Conservation (phyloP, 2,888 invertebrate genomes). For the Lysandra bellargus region DNA sequence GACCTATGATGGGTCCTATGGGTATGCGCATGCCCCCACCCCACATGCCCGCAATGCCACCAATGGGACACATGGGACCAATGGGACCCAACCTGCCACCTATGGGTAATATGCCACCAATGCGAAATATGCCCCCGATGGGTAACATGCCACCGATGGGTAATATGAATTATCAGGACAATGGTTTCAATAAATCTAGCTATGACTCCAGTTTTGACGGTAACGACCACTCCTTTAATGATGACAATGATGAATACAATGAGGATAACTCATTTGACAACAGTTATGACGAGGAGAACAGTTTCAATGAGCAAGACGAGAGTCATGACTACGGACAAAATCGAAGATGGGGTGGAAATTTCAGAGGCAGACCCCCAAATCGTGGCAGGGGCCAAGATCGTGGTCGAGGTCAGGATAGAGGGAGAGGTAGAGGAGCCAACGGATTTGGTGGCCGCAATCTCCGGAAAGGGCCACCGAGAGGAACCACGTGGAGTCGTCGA, state of each 20-base stretch:
- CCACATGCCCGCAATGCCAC: conserved; percentile 43
- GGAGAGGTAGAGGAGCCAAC: conserved; percentile 59
- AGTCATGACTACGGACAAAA: conserved; percentile 55
- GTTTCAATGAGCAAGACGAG: conserved; percentile 59
- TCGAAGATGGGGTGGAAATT: conserved; percentile 65
- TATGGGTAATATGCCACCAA: conserved; percentile 51
- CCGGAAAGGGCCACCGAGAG: conserved; percentile 52
- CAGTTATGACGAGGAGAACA: conserved; percentile 60
- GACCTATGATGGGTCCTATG: conserved; percentile 43
- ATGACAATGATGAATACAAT: conserved; percentile 56
- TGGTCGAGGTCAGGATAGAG: conserved; percentile 52
- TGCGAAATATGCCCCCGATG: conserved; percentile 55
- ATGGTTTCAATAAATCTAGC: conserved; percentile 67
- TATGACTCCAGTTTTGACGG: conserved; percentile 61
- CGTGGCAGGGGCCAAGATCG: conserved; percentile 54
- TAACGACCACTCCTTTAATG: conserved; percentile 57
- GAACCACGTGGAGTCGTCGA: conserved; percentile 58
- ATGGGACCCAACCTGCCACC: conserved; percentile 53
- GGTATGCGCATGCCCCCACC: conserved; percentile 50
- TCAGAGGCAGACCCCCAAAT: conserved; percentile 56
- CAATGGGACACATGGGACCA: conserved; percentile 53
- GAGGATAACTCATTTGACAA: conserved; percentile 57
- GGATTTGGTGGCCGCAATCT: conserved; percentile 46
- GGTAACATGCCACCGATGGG: conserved; percentile 54
- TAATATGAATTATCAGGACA: conserved; percentile 59